Conservation (phyloP, 2,113 vertebrate genomes). For the Epinephelus lanceolatus region DNA sequence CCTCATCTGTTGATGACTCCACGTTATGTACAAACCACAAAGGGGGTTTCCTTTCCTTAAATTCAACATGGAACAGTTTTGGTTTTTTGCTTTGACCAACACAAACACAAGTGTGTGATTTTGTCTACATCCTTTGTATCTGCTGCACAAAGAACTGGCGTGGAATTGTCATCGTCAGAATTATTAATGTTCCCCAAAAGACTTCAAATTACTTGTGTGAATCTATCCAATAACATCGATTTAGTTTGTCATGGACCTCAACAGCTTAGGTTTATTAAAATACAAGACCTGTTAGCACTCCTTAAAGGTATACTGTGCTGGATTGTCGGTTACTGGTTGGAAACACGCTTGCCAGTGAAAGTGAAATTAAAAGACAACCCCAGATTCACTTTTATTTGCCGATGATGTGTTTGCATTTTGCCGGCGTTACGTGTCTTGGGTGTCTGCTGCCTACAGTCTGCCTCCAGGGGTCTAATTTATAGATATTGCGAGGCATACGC, state of each 20-base stretch:
- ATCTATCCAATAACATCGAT: neutral
- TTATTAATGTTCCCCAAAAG: constrained; percentile 5
- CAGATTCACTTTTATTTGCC: too few relatives aligned
- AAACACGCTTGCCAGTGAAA: too few relatives aligned
- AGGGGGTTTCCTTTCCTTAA: constrained; percentile 1
- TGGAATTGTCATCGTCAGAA: constrained; percentile 2
- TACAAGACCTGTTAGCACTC: neutral
- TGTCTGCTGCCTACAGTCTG: too few relatives aligned
- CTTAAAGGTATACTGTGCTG: too few relatives aligned
- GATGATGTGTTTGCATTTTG: too few relatives aligned
- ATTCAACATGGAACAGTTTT: neutral
- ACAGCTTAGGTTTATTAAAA: too few relatives aligned
- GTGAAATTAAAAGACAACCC: too few relatives aligned
- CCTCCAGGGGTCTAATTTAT: too few relatives aligned
- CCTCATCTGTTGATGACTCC: constrained; percentile 3
- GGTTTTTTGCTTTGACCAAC: constrained; percentile 4
- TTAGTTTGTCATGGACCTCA: neutral
- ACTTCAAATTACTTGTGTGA: neutral
- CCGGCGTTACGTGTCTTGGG: too few relatives aligned
- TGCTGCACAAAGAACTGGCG: neutral
- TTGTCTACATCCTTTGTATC: constrained; percentile 4
- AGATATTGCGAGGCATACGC: too few relatives aligned
- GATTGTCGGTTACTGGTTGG: too few relatives aligned
- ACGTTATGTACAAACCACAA: constrained; percentile 18
- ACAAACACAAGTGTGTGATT: constrained; percentile 7